Evolutionary conservation across 2,888 invertebrate genomes (phyloP).

Genomic region (Linnaemya tessellans): DNA sequence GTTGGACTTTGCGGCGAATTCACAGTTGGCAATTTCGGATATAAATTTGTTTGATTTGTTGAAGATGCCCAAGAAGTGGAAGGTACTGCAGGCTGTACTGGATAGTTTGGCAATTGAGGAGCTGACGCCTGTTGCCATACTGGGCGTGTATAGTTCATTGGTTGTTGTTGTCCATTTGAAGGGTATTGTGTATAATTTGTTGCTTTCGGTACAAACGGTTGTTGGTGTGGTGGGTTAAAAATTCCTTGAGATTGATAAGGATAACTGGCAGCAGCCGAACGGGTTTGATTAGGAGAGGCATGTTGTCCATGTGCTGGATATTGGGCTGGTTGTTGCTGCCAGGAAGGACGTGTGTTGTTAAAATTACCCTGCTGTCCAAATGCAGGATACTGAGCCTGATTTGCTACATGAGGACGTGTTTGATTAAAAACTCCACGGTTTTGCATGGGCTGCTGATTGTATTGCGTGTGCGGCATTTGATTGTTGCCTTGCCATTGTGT

Average conservation of each 20-base stretch:
- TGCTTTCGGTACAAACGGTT: neutral
- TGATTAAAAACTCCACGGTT: conserved; percentile 17
- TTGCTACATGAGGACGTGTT: neutral
- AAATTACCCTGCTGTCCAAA: conserved; percentile 6
- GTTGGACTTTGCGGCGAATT: neutral
- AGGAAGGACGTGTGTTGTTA: conserved; percentile 3
- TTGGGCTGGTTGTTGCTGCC: conserved; percentile 24
- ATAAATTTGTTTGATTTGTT: conserved; percentile 20
- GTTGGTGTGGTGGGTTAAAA: neutral
- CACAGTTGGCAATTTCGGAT: conserved; percentile 26
- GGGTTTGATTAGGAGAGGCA: neutral
- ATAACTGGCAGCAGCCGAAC: neutral
- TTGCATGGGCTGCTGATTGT: conserved; percentile 7
- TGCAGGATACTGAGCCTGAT: neutral
- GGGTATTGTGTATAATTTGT: conserved; percentile 17
- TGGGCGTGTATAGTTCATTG: neutral
- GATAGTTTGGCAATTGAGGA: conserved; percentile 18
- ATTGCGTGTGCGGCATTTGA: conserved; percentile 12
- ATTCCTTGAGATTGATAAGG: conserved; percentile 3
- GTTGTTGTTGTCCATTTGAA: neutral
- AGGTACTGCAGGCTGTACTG: neutral
- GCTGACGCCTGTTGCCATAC: neutral
- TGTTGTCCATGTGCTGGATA: conserved; percentile 18
- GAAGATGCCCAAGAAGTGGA: conserved; percentile 23
- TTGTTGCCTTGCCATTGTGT: conserved; percentile 21